Base-by-base conservation (phyloP, 2,888 invertebrate species). In the Thalpophila matura region DNA sequence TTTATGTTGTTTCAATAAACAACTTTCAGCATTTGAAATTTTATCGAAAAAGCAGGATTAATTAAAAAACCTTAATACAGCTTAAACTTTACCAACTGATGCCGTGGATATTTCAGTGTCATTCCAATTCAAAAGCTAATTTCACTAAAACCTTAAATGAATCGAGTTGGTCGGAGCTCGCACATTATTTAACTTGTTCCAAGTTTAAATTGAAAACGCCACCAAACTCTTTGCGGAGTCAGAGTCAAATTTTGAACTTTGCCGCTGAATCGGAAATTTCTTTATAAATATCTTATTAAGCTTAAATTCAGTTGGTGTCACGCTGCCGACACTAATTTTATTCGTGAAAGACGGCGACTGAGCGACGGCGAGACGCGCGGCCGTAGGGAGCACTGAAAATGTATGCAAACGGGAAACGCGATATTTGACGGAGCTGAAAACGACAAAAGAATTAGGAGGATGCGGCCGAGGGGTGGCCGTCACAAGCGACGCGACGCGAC, bases 141-240 rank as follows among this genome's bases (percentile, higher is more conserved):
- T 94, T 94, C 90, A 90, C 93, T 94, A 93, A 94, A 93, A 94
- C 92, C 91, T 91, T 91, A 94, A 94, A 94, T 94, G 93, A 94
- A 93, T 90, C 89, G 94, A 93, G 93, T 92, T 91, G 90, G 92
- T 86, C 89, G 88, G 86, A 88, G 90, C 93, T 94, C 90, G 90
- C 93, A 92, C 93, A 92, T 94, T 94, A 94, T 95, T 95, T 94
- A 94, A 95, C 94, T 94, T 93, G 92, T 86, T 89, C 91, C 87
- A 95, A 95, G 91, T 95, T 95, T 94, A 95, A 95, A 95, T 95
- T 95, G 95, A 94, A 94, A 94, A 94, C 90, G 93, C 91, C 88
- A 91, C 91, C 90, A 83, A 94, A 95, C 94, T 94, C 94, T 93
- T 94, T 93, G 91, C 87, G 85, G 88, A 91, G 91, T 90, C 88